phyloP scores from a whole-genome alignment of 2,113 vertebrate genomes.

The Thamnophis sirtalis region DNA sequence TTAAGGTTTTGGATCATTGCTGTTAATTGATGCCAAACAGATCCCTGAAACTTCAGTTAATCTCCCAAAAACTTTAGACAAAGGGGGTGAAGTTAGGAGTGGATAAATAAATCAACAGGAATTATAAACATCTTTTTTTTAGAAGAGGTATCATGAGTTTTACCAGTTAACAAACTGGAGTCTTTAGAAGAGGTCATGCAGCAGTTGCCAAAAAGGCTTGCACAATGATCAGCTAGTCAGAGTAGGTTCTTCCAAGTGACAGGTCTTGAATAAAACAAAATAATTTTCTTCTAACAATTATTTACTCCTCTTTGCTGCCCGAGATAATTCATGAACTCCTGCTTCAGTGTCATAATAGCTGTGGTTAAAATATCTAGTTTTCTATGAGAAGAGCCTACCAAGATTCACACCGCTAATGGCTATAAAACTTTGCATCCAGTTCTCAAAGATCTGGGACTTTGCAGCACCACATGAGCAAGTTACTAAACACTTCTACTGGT shows the following conservation, averaged over 20 bases:
- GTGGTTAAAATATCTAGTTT: not conserved
- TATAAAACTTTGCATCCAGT: not conserved
- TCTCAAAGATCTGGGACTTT: not conserved
- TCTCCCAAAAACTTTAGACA: not conserved
- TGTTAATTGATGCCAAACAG: not conserved
- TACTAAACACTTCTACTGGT: not conserved
- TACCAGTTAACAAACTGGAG: not conserved
- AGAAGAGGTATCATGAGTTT: not conserved
- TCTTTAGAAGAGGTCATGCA: not conserved
- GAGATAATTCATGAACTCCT: not conserved
- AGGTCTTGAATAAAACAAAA: not conserved
- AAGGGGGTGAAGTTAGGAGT: not conserved
- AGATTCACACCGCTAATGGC: not conserved
- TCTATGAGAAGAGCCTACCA: not conserved
- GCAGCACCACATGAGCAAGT: not conserved
- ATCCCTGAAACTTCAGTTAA: not conserved
- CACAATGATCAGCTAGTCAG: not conserved
- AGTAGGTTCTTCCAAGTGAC: not conserved
- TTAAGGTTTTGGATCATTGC: not conserved
- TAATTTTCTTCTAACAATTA: not conserved
- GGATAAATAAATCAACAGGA: not conserved
- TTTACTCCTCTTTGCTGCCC: not conserved
- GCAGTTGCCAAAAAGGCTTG: not conserved
- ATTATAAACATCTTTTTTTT: not conserved
- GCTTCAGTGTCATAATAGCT: not conserved